Base-by-base conservation (phyloP, 2,797 vertebrate species). In the Pristis pectinata region DNA sequence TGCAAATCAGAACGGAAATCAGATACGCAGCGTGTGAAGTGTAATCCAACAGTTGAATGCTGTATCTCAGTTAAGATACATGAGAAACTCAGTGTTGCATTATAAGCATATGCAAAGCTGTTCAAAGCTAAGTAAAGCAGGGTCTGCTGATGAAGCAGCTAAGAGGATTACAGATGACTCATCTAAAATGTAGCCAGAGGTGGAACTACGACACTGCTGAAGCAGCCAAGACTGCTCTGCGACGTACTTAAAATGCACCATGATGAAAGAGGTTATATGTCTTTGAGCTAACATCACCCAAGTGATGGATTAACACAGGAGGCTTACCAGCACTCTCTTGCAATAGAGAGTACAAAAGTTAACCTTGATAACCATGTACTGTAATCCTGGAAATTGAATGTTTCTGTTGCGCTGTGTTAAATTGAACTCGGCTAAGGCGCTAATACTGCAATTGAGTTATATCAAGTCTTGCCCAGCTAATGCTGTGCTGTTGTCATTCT, bases 351-450 rank as follows among this genome's bases (percentile, higher is more conserved):
- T 91, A 67, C 87, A 91, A 67, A 67, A 41, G n/a, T 91, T 64
- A 91, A 91, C 87, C 87, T 41, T 67, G 87, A 91, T 67, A 67
- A 91, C 17, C 87, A 91, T 67, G 87, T 22, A 11, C 19, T 91
- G n/a, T 91, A 91, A 91, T 91, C 19, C 37, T 64, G 22, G 61
- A 91, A 91, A 91, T 91, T 91, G 87, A 91, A 91, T 91, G 61
- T 91, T 91, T 67, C 61, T 91, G 87, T 9, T 41, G 22, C 4
- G 9, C n/a, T 91, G 34, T 89, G 85, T 67, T 91, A 64, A 91
- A 64, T 91, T 64, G 37, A 67, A 67, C n/a, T 37, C 22, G 37
- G 59, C 87, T 91, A 3, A 91, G 59, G 49, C 79, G 11, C 34
- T 67, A 67, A 91, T 91, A 87, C 61, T 41, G 59, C 61, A 67